Evolutionary conservation across 1,140 invertebrate genomes (phyloP).

Genomic region (Zaprionus kolodkinae): DNA sequence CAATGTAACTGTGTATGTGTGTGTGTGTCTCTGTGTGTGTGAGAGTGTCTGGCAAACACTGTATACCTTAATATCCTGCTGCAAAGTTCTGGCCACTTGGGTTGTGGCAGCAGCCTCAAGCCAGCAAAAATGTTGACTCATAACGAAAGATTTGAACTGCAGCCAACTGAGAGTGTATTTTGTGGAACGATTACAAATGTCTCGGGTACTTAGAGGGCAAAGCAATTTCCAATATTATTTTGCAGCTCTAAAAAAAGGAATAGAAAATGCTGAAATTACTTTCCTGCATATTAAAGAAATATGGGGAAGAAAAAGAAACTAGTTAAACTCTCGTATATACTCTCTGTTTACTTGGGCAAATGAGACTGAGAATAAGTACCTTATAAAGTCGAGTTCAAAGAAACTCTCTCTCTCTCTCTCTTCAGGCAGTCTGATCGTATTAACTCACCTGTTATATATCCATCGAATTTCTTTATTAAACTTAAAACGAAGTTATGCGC

Average conservation of each 20-base stretch:
- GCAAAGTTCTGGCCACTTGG: background rate
- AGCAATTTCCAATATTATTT: background rate
- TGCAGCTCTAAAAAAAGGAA: too few species aligned
- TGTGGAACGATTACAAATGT: background rate
- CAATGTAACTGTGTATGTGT: slow-evolving; percentile 5
- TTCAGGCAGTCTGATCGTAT: background rate
- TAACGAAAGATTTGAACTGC: background rate
- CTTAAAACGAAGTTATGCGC: slow-evolving; percentile 22
- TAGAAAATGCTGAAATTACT: too few species aligned
- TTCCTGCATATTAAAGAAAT: too few species aligned
- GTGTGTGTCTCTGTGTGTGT: slow-evolving; percentile 4
- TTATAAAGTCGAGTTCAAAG: too few species aligned
- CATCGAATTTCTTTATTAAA: slow-evolving; percentile 24
- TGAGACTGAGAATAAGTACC: too few species aligned
- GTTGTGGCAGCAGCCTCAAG: background rate
- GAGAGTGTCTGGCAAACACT: slow-evolving; percentile 14
- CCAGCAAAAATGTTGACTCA: background rate
- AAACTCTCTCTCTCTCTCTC: background rate
- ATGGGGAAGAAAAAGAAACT: too few species aligned
- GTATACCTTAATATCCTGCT: slow-evolving; percentile 22
- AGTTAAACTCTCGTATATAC: too few species aligned
- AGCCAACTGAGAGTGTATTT: background rate
- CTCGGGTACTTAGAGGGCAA: background rate
- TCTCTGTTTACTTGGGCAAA: too few species aligned
- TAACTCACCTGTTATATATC: background rate